phyloP scores from a whole-genome alignment of 1,140 invertebrate species.

The Drosophila obscura region DNA sequence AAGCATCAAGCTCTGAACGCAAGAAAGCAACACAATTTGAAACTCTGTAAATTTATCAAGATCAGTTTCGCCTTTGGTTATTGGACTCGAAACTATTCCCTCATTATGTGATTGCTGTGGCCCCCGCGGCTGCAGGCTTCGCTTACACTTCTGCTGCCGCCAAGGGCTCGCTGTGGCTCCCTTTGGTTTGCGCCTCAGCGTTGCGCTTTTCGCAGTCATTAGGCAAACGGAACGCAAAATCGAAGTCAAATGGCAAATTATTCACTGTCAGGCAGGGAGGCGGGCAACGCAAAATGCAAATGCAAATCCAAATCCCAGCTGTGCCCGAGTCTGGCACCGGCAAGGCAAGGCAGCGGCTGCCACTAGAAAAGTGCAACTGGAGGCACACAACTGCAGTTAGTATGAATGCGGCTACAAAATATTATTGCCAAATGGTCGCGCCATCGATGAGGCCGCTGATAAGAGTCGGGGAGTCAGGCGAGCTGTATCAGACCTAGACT shows the following conservation, averaged over 20 bases:
- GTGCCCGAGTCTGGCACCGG: slow-evolving; percentile 2
- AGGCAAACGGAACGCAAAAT: slow-evolving; percentile 54
- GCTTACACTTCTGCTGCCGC: slow-evolving; percentile 14
- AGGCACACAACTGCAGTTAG: slow-evolving; percentile 50
- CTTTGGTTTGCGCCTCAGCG: slow-evolving; percentile 11
- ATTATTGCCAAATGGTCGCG: slow-evolving; percentile 73
- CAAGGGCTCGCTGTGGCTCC: slow-evolving; percentile 48
- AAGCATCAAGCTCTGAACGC: too few species aligned
- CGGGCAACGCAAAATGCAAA: slow-evolving; percentile 52
- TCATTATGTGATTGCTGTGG: slow-evolving; percentile 15
- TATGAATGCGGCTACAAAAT: slow-evolving; percentile 49
- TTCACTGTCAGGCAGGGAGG: slow-evolving; percentile 71
- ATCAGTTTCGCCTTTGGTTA: not conserved
- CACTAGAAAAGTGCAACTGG: slow-evolving; percentile 8
- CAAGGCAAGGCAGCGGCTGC: slow-evolving; percentile 15
- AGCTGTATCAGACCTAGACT: slow-evolving; percentile 8
- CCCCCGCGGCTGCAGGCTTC: slow-evolving; percentile 4
- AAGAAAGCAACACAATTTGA: not conserved
- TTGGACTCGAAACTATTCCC: not conserved
- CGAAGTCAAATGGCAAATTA: slow-evolving; percentile 75
- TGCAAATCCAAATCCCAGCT: slow-evolving; percentile 36
- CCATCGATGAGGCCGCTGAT: slow-evolving; percentile 67
- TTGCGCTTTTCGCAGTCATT: slow-evolving; percentile 75
- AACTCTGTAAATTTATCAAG: slow-evolving; percentile 8
- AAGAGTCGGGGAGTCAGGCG: slow-evolving; percentile 48